Evolutionary conservation across 2,797 vertebrate genomes (phyloP).

Genomic region (Mus caroli): DNA sequence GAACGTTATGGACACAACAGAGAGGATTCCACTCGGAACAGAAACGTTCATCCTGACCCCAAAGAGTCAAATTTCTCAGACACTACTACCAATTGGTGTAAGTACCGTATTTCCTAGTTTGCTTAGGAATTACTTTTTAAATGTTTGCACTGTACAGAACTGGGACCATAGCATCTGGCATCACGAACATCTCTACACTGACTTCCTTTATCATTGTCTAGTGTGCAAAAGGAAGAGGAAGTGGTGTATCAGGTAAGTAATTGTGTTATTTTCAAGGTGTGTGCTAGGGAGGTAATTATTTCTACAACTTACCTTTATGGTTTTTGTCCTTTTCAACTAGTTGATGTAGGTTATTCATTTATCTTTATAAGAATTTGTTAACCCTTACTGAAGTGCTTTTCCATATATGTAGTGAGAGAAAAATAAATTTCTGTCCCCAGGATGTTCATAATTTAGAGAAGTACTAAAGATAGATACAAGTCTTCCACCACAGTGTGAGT

Average conservation of each 20-base stretch:
- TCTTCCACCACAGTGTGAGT: background rate
- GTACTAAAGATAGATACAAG: constrained; percentile 2
- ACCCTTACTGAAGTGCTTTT: background rate
- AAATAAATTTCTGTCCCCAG: background rate
- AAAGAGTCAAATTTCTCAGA: constrained; percentile 96
- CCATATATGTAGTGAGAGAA: background rate
- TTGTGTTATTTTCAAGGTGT: background rate
- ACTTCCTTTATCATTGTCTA: background rate
- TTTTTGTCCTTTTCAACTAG: constrained; percentile 47
- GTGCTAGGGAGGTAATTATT: background rate
- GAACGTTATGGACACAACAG: constrained; percentile 94
- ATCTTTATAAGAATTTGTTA: constrained; percentile 18
- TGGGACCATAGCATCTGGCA: background rate
- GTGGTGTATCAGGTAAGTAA: background rate
- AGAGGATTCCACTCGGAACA: constrained; percentile 94
- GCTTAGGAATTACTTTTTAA: constrained; percentile 46
- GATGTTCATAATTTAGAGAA: constrained; percentile 31
- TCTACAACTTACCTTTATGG: background rate
- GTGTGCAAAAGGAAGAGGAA: background rate
- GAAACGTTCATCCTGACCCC: constrained; percentile 92
- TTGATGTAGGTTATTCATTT: constrained; percentile 27
- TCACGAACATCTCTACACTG: background rate
- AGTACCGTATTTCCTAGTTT: constrained; percentile 80
- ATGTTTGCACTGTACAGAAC: background rate
- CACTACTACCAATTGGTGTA: constrained; percentile 90